Evolutionary conservation across 2,113 vertebrate genomes (phyloP).

Genomic region (Lanius collurio): DNA sequence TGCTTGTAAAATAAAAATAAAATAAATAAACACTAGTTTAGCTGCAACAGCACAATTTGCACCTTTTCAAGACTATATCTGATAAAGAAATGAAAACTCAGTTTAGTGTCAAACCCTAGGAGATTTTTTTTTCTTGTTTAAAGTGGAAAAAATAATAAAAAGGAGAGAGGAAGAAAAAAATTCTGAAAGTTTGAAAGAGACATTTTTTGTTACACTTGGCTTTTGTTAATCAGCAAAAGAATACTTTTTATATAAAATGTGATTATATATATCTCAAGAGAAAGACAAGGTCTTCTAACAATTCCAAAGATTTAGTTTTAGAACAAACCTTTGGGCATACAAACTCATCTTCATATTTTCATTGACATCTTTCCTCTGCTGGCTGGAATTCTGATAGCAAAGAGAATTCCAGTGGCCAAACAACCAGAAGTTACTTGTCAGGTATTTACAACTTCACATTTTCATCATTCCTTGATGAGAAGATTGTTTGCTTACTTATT

Average conservation of each 20-base stretch:
- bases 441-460: slow-evolving; percentile 52
- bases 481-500: background rate
- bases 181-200: background rate
- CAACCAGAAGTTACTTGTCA: background rate
- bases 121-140: background rate
- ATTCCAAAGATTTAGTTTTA: background rate
- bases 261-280: background rate
- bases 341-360: background rate
- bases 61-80: background rate
- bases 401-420: background rate
- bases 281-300: background rate
- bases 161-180: background rate
- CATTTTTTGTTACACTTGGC: background rate
- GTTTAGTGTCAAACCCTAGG: background rate
- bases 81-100: background rate
- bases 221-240: background rate
- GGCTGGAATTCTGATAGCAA: background rate
- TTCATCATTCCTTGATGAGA: slow-evolving; percentile 33
- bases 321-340: background rate
- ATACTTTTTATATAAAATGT: background rate
- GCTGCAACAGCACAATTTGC: background rate
- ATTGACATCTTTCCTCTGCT: background rate
- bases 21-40: background rate
- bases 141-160: background rate
- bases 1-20: background rate